phyloP scores from a whole-genome alignment of 2,888 invertebrate genomes.

The Escarpia spicata region DNA sequence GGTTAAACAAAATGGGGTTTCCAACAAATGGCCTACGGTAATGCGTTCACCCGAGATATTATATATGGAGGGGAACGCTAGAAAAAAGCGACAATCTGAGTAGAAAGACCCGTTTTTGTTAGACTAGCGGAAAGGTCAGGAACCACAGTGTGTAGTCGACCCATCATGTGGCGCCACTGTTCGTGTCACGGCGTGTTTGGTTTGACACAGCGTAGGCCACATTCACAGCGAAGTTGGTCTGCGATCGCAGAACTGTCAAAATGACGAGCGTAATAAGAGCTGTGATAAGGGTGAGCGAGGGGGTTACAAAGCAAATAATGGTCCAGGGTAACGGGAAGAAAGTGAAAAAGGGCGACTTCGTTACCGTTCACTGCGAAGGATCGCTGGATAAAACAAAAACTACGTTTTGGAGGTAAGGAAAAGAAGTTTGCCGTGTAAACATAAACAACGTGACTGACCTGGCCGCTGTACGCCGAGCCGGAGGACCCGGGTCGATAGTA shows the following conservation, averaged over 20 bases:
- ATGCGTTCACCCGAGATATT: too few species aligned
- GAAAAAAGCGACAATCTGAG: too few species aligned
- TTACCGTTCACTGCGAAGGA: constrained; percentile 38
- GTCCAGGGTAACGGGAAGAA: constrained; percentile 27
- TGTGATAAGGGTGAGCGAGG: constrained; percentile 26
- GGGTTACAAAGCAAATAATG: constrained; percentile 33
- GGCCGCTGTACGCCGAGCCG: not conserved
- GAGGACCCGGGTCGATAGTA: not conserved
- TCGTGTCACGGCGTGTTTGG: not conserved
- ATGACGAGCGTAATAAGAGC: not conserved
- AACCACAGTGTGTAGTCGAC: not conserved
- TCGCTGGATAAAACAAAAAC: constrained; percentile 24
- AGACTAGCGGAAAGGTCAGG: not conserved
- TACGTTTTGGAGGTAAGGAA: constrained; percentile 38
- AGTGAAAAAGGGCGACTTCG: constrained; percentile 30
- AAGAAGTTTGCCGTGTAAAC: not conserved
- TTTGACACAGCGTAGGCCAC: not conserved
- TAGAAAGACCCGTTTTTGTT: too few species aligned
- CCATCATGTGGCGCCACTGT: not conserved
- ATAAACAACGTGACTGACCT: constrained; percentile 1
- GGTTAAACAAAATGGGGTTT: too few species aligned
- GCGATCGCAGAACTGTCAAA: too few species aligned
- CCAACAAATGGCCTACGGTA: too few species aligned
- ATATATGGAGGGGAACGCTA: too few species aligned
- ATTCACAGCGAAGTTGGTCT: not conserved